A percentile compares a stretch with the other conserved stretches of the same genome.
Evolutionary conservation across 92 coral and sea anemone genomes (phyloP).

Genomic region (Siderastrea siderea): DNA sequence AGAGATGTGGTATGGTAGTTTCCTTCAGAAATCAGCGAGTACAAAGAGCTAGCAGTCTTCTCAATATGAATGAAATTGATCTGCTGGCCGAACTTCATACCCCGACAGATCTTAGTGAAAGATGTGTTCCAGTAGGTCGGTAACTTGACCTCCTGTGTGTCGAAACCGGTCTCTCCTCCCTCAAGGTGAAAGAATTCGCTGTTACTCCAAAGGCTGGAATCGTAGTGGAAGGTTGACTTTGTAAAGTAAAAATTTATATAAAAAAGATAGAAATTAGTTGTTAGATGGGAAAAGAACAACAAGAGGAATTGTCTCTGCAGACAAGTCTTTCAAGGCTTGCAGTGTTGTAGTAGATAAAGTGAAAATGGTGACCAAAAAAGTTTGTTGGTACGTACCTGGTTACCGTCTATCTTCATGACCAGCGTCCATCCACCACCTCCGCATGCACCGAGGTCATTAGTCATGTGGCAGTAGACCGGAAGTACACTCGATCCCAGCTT

Average conservation of each 20-base stretch:
- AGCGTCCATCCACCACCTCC: neutral
- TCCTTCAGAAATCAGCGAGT: conserved; percentile 23
- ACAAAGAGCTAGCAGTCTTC: neutral
- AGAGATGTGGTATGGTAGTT: conserved; percentile 6
- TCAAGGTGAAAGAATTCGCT: neutral
- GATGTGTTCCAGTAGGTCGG: conserved; percentile 6
- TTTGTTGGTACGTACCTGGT: neutral
- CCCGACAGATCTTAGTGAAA: neutral
- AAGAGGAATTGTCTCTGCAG: no score
- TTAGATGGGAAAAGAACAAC: no score
- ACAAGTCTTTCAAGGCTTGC: no score
- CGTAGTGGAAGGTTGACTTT: neutral
- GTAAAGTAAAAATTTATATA: no score
- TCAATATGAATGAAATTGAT: neutral
- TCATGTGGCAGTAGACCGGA: neutral
- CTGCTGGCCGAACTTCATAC: neutral
- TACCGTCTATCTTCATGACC: neutral
- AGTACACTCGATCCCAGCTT: neutral
- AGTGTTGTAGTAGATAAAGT: no score
- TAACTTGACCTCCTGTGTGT: neutral
- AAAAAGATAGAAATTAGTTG: no score
- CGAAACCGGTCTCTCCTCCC: neutral
- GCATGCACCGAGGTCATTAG: neutral
- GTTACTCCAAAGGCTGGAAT: neutral
- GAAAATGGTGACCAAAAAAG: no score